Evolutionary conservation across 2,888 invertebrate species (phyloP).

Genomic region (Dynastes hyllus): DNA sequence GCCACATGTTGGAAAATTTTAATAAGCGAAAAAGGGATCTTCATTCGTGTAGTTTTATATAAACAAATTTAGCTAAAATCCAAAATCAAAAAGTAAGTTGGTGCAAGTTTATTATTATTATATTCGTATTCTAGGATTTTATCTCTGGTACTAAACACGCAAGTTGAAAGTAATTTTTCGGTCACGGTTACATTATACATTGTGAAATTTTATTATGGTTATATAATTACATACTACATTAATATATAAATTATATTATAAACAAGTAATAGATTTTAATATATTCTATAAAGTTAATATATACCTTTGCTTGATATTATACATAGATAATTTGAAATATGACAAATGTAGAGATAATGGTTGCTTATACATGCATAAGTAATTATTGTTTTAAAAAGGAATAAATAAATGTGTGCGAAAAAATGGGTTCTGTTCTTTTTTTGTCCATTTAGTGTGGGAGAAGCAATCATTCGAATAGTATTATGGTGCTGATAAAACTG

Average conservation of each 20-base stretch:
- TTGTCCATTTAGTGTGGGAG: background rate
- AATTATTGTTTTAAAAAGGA: conserved; percentile 50
- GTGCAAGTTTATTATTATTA: conserved; percentile 49
- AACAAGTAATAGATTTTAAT: conserved; percentile 62
- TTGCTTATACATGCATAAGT: conserved; percentile 56
- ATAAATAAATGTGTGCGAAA: conserved; percentile 58
- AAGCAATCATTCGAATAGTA: background rate
- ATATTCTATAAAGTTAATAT: conserved; percentile 64
- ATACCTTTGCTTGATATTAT: conserved; percentile 54
- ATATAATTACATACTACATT: conserved; percentile 56
- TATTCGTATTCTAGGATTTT: conserved; percentile 34
- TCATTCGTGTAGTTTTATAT: conserved; percentile 28
- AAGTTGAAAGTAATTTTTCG: conserved; percentile 38
- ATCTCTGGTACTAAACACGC: conserved; percentile 48
- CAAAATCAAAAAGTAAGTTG: conserved; percentile 26
- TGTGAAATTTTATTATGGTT: conserved; percentile 65
- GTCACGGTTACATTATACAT: conserved; percentile 61
- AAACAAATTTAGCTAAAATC: conserved; percentile 3
- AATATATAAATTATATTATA: conserved; percentile 50
- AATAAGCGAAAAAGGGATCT: background rate
- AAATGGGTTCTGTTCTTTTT: conserved; percentile 45
- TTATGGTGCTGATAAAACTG: too few relatives aligned
- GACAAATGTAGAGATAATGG: conserved; percentile 51
- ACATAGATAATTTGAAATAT: conserved; percentile 47
- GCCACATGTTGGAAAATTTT: conserved; percentile 32